Conservation (phyloP, 1,140 invertebrate genomes). For the Laupala kohalensis region DNA sequence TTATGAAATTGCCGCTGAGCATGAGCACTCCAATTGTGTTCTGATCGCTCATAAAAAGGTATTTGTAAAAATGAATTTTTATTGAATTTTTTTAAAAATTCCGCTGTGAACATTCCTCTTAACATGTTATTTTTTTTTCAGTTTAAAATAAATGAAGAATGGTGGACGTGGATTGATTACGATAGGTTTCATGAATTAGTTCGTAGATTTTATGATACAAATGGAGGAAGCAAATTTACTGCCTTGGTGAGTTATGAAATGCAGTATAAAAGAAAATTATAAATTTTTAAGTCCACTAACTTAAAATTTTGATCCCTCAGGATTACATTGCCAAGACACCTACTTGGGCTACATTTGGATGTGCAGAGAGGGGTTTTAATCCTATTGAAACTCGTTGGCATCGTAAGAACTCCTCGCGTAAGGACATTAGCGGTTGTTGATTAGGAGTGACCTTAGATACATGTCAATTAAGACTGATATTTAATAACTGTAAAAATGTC, state of each 20-base stretch:
- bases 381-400: constrained; percentile 40
- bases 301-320: constrained; percentile 18
- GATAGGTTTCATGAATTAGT: constrained; percentile 40
- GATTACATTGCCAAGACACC: constrained; percentile 45
- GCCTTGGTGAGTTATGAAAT: constrained; percentile 23
- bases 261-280: too few relatives aligned
- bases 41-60: constrained; percentile 43
- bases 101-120: neutral
- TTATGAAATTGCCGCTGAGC: constrained; percentile 47
- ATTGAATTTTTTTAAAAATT: neutral
- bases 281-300: neutral
- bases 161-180: constrained; percentile 54
- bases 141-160: constrained; percentile 39
- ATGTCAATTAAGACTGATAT: neutral
- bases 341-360: constrained; percentile 42
- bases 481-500: neutral
- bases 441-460: neutral
- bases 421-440: constrained; percentile 22
- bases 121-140: constrained; percentile 25
- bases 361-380: constrained; percentile 43
- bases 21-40: constrained; percentile 52
- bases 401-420: constrained; percentile 27
- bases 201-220: constrained; percentile 26
- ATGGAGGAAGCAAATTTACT: constrained; percentile 31
- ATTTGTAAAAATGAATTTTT: constrained; percentile 2